These are phyloP conservation scores for Spinus pinus DNA, from an alignment of 2,797 vertebrate species.

Conservation along the genomic window DNA sequence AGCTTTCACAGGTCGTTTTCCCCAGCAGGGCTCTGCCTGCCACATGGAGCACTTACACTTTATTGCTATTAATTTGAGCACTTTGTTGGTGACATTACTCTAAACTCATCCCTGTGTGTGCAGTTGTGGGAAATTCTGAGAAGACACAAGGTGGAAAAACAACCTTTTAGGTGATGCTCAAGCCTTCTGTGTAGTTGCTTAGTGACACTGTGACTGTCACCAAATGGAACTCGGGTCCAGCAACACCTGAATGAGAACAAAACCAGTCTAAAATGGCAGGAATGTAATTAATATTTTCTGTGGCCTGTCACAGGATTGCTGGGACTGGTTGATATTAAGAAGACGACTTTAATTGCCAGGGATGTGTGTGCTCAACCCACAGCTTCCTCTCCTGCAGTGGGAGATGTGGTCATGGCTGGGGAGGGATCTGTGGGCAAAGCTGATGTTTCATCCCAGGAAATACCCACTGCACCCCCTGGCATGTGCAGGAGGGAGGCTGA, in stretches of 20 bases:
- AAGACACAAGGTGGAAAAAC: background rate
- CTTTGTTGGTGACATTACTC: background rate
- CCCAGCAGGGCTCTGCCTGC: background rate
- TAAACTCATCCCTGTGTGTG: background rate
- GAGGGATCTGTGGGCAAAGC: background rate
- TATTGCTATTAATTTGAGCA: background rate
- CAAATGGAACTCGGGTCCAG: background rate
- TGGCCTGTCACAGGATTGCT: background rate
- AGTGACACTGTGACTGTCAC: background rate
- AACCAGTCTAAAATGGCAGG: background rate
- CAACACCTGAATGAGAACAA: background rate
- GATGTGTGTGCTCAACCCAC: background rate
- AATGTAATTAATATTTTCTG: background rate
- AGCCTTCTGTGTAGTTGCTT: accelerated
- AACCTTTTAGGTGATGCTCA: background rate
- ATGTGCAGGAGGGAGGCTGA: background rate
- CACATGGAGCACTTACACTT: background rate
- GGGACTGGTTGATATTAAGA: background rate
- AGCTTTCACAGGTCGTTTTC: background rate
- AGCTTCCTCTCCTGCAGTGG: background rate
- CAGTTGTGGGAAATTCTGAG: background rate
- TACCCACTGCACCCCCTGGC: background rate
- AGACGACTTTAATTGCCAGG: constrained; percentile 2
- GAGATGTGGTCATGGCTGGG: background rate
- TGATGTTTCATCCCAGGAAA: background rate